Evolutionary conservation across 1,140 invertebrate species (phyloP).

Genomic region (Cyrtorhinus lividipennis): DNA sequence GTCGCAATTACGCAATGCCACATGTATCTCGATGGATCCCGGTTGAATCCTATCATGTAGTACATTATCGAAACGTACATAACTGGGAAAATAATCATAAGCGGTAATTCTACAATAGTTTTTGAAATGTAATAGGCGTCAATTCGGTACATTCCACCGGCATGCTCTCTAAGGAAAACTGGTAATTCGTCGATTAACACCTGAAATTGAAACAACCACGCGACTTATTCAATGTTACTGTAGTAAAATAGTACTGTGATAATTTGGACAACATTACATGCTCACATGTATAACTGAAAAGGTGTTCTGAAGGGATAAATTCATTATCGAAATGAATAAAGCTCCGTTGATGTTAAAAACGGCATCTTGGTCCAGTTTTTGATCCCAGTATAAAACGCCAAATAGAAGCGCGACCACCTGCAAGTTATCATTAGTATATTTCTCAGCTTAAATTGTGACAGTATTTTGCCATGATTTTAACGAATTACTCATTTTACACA

Average conservation of each 20-base stretch:
- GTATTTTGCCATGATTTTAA: background rate
- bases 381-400: constrained; percentile 2
- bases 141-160: constrained; percentile 80
- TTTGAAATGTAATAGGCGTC: constrained; percentile 90
- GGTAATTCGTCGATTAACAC: constrained; percentile 84
- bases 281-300: constrained; percentile 6
- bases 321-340: background rate
- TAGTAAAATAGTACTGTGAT: background rate
- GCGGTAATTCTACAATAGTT: constrained; percentile 70
- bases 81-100: constrained; percentile 65
- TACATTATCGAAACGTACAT: constrained; percentile 76
- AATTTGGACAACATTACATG: too few relatives aligned
- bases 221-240: too few relatives aligned
- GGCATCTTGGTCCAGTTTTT: constrained; percentile 1
- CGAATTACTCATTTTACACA: too few relatives aligned
- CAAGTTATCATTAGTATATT: background rate
- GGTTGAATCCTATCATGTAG: constrained; percentile 72
- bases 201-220: constrained; percentile 44
- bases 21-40: constrained; percentile 53
- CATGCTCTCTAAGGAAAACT: constrained; percentile 80
- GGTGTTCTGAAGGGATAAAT: background rate
- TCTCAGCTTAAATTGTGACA: background rate
- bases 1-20: constrained; percentile 57
- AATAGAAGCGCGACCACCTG: constrained; percentile 5
- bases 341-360: constrained; percentile 11